Conservation (phyloP, 2,888 invertebrate species). For the Macrosiphum euphorbiae region DNA sequence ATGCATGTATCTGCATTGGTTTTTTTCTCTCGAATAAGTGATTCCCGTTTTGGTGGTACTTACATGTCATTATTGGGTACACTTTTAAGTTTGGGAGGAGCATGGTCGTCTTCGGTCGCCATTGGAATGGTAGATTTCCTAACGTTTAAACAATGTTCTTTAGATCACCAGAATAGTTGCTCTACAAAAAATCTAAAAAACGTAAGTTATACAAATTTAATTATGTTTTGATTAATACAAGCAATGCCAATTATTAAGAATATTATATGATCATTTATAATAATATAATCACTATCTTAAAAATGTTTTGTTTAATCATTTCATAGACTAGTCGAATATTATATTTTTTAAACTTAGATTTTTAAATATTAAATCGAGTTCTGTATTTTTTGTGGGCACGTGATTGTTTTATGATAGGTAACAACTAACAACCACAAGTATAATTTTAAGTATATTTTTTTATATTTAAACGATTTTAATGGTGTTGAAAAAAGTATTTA, state of each 20-base stretch:
- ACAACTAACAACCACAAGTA: too few relatives aligned
- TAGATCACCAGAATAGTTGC: slow-evolving; percentile 71
- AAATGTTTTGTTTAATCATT: too few relatives aligned
- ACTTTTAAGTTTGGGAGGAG: slow-evolving; percentile 93
- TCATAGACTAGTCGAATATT: not conserved
- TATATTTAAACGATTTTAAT: too few relatives aligned
- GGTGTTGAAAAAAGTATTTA: too few relatives aligned
- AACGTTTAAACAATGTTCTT: slow-evolving; percentile 82
- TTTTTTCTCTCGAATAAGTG: slow-evolving; percentile 96
- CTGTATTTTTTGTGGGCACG: not conserved
- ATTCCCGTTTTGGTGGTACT: slow-evolving; percentile 96
- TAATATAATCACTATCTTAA: too few relatives aligned
- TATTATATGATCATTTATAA: too few relatives aligned
- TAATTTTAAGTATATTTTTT: too few relatives aligned
- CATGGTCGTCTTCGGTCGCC: slow-evolving; percentile 94
- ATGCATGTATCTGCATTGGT: slow-evolving; percentile 99
- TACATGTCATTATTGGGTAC: slow-evolving; percentile 99
- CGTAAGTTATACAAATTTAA: slow-evolving; percentile 58
- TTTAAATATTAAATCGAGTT: too few relatives aligned
- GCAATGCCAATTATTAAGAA: not conserved
- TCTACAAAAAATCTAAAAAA: slow-evolving; percentile 44
- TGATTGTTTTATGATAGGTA: too few relatives aligned
- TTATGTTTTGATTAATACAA: not conserved
- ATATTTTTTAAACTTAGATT: not conserved
- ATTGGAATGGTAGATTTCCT: slow-evolving; percentile 92